Percentiles rank a stretch among this genome's conserved stretches.
Evolutionary conservation across 2,888 invertebrate genomes (phyloP).

Genomic region (Mechanitis messenoides): DNA sequence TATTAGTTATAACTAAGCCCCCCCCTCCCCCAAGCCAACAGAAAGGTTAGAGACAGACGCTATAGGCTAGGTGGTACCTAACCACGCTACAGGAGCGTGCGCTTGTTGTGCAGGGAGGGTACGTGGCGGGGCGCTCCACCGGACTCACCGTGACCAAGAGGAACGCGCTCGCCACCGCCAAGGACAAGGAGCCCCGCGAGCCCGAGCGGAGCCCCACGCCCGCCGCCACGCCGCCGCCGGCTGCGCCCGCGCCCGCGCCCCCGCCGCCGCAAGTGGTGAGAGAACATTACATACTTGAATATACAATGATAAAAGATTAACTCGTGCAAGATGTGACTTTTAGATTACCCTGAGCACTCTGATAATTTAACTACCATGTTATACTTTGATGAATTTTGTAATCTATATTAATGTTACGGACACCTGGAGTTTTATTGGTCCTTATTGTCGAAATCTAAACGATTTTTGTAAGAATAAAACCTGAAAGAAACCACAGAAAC

Average conservation of each 20-base stretch:
- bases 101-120: constrained; percentile 81
- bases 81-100: constrained; percentile 80
- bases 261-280: constrained; percentile 49
- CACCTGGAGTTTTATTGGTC: no score
- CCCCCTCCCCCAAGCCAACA: constrained; percentile 45
- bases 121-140: constrained; percentile 78
- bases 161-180: constrained; percentile 80
- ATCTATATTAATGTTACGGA: no score
- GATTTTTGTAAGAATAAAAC: no score
- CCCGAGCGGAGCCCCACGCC: constrained; percentile 47
- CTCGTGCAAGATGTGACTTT: no score
- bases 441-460: no score
- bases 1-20: neutral
- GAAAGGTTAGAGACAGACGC: constrained; percentile 57
- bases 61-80: constrained; percentile 68
- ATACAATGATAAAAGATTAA: neutral
- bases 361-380: no score
- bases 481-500: no score
- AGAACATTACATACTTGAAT: constrained; percentile 11
- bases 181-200: constrained; percentile 65
- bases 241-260: constrained; percentile 59
- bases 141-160: constrained; percentile 84
- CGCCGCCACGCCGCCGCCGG: constrained; percentile 49
- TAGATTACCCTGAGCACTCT: no score
- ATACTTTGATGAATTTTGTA: no score